Evolutionary conservation across 1,140 invertebrate genomes (phyloP), one percentile per base, ranked within the genome.

Genomic region (Pissodes strobi): DNA sequence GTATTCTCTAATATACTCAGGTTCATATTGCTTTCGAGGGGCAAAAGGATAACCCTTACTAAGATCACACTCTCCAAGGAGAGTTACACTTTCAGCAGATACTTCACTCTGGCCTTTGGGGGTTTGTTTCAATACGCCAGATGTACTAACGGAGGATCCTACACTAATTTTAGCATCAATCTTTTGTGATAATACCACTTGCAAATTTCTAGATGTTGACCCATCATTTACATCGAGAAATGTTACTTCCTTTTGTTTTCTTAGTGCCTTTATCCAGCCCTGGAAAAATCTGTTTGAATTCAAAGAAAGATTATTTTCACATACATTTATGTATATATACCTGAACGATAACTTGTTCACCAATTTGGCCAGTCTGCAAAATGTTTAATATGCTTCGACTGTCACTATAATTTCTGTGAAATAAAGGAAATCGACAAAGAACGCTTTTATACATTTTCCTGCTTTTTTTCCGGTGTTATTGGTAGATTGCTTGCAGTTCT

Each of bases 151-250:
- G 1, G 86, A 86, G 27, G 87, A 78, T 41, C 90, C 90, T 64
- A 85, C 84, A 18, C 80, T 81, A 25, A 93, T 78, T 21, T 85
- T 79, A 1, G 82, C 79, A 68, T 81, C 80, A 1, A 71, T 22
- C 27, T 79, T 72, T 52, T 80, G 78, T 0, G 84, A 80, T 27
- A 91, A 70, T 3, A 93, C 83, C 55, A 95, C 77, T 82, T 96
- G 94, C 8, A 96, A 79, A 69, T 82, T 81, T 41, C 87, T 76
- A 56, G 77, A 69, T 39, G 85, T 86, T 0, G 91, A 91, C 10
- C 94, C 94, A 82, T 97, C 94, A 73, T 82, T 87, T 0, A 97
- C 72, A 74, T 95, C 91, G n/a, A 94, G 69, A 76, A 97, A 97
- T 46, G 88, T 79, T 52, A 85, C 78, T 19, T 89, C 84, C 80